Base-by-base conservation (phyloP, 2,888 invertebrate species). In the Hetaerina titia region DNA sequence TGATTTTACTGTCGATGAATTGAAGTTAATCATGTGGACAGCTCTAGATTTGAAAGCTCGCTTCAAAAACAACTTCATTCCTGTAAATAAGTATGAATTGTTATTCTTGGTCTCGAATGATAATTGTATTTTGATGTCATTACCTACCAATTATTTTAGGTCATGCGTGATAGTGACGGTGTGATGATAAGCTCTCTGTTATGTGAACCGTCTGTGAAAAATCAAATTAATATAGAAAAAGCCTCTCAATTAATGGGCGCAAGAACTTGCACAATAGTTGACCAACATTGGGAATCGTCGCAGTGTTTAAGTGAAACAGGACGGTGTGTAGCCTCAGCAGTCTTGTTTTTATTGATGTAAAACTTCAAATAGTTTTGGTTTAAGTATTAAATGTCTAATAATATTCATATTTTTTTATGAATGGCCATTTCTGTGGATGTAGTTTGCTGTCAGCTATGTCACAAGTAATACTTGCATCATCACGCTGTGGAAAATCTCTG, bases 21-120 rank as follows among this genome's bases (percentile, higher is more conserved):
- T 96, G 22, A 95, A 95, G 60, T 95, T 95, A 60, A 15, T 96
- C 11, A 25, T 96, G 7, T 96, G 96, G 96, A 95, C 95, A 22
- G 96, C 96, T 15, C 13, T 95, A 11, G 96, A 96, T 89, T 56
- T 96, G 64, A 96, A 96, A 95, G 7, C 58, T 88, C 64, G 92
- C 64, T 92, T 74, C 69, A 92, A 69, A 74, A 92, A 92, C n/a
- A 31, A 15, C 17, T 19, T 13, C 22, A 15, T 1, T 5, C 69
- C 57, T 19, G 92, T 92, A 92, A 92, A 45, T 22, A 69, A 45
- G 13, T 2, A 19, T 63, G 17, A 2, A 63, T 22, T 31, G 1
- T 9, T 60, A 60, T 56, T 69, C 13, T 74, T 19, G 15, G 17
- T 90, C 45, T 7, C 17, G 11, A n/a, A 56, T 1, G 4, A 7